A percentile compares a stretch with the other conserved stretches of the same genome.
These are phyloP conservation scores for Leptoclinus maculatus DNA, from an alignment of 2,797 vertebrate genomes.

Conservation along the genomic window DNA sequence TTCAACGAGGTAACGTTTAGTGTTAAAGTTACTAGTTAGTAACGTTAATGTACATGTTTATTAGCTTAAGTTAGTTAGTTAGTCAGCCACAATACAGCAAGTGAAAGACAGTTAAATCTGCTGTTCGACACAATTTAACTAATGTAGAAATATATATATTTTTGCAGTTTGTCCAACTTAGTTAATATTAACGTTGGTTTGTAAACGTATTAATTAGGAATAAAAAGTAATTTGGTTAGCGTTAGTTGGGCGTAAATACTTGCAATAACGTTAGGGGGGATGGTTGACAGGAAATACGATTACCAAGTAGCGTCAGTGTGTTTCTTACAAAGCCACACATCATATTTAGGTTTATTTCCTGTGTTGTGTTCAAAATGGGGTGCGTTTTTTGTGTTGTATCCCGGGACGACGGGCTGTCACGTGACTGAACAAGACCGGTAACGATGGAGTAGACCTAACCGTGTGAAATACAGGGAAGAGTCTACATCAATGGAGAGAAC, in stretches of 20 bases:
- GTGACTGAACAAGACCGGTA: constrained; percentile 55
- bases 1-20: constrained; percentile 91
- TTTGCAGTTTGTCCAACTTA: background rate
- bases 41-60: background rate
- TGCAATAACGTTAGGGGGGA: background rate
- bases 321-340: background rate
- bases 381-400: constrained; percentile 64
- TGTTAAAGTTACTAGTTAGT: constrained; percentile 4
- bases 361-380: constrained; percentile 34
- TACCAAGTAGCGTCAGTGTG: fast-evolving
- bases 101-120: background rate
- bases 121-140: background rate
- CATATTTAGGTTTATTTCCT: background rate
- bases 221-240: background rate
- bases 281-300: background rate
- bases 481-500: background rate
- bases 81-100: background rate
- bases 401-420: constrained; percentile 72
- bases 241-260: background rate
- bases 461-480: background rate
- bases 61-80: background rate
- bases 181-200: background rate
- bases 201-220: background rate
- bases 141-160: background rate
- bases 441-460: background rate